phyloP scores from a whole-genome alignment of 2,888 invertebrate genomes.

The Hyppa rectilinea region DNA sequence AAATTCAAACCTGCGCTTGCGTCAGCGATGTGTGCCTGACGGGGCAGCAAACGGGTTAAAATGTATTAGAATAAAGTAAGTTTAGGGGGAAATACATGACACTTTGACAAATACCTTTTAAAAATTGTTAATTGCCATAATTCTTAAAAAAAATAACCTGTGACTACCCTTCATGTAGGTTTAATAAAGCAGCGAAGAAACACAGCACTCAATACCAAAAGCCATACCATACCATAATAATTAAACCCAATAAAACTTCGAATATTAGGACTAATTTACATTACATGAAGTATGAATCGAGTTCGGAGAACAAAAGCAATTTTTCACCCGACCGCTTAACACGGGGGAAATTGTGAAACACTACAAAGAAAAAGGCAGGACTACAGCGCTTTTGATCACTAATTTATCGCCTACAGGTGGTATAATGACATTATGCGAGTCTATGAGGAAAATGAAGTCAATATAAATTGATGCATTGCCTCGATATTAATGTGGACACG shows the following conservation, averaged over 20 bases:
- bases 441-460: slow-evolving; percentile 12
- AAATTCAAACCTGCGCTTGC: too few species aligned
- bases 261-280: slow-evolving; percentile 59
- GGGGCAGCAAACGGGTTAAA: too few species aligned
- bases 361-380: slow-evolving; percentile 47
- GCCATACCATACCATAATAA: too few species aligned
- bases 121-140: too few species aligned
- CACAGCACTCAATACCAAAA: too few species aligned
- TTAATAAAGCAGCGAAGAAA: too few species aligned
- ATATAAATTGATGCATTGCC: slow-evolving; percentile 18
- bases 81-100: too few species aligned
- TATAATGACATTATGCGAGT: slow-evolving; percentile 37
- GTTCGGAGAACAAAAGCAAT: slow-evolving; percentile 63
- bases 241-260: slow-evolving; percentile 56
- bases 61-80: too few species aligned
- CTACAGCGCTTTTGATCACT: slow-evolving; percentile 41
- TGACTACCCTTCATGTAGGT: too few species aligned
- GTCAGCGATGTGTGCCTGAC: too few species aligned
- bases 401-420: slow-evolving; percentile 52
- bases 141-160: too few species aligned
- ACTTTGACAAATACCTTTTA: too few species aligned
- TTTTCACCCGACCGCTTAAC: slow-evolving; percentile 64
- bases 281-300: slow-evolving; percentile 53
- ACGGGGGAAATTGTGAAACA: slow-evolving; percentile 48
- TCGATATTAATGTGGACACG: slow-evolving; percentile 11